Evolutionary conservation across 2,888 invertebrate species (phyloP), one percentile per base, ranked within the genome.

Genomic region (Unio pictorum): DNA sequence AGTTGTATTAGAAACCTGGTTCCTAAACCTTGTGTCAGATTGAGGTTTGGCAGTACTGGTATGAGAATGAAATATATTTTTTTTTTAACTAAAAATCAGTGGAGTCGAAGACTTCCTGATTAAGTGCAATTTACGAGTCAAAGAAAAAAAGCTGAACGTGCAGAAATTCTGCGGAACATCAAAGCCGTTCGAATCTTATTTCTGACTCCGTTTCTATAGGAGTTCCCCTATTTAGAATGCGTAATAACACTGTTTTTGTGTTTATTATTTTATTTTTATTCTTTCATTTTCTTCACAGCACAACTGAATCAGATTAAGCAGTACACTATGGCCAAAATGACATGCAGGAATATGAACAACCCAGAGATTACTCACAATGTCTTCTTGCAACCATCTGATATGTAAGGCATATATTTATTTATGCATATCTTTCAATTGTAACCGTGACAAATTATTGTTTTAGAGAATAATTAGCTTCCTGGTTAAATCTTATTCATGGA

Each of bases 291-390:
- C 59, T 7, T 68, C 71, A 8, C 73, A 78, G 78, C 54, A n/a
- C 78, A 78, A 55, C 59, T 78, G 23, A 60, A 69, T 18, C 59
- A 64, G 34, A 74, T 78, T 34, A 75, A 72, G 56, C 60, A 67
- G 26, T 56, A 67, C 8, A 66, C 64, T 2, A 61, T 78, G 1
- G 72, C 78, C 3, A 68, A 68, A 45, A 45, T 78, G 1, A 58
- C 74, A 28, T 78, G 78, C 61, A 68, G 67, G 26, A 78, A 75
- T 64, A 67, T 66, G 17, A 61, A 70, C 30, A 68, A 62, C 54
- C 7, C 17, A 17, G 26, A 34, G 20, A 69, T 71, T 45, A 65
- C 68, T 28, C 65, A 23, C 4, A 56, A 61, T 56, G 62, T 68
- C 0, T 68, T 72, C 59, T 45, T 15, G 18, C 54, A 55, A 20